phyloP scores from a whole-genome alignment of 2,113 vertebrate species.

The Litocranius walleri region DNA sequence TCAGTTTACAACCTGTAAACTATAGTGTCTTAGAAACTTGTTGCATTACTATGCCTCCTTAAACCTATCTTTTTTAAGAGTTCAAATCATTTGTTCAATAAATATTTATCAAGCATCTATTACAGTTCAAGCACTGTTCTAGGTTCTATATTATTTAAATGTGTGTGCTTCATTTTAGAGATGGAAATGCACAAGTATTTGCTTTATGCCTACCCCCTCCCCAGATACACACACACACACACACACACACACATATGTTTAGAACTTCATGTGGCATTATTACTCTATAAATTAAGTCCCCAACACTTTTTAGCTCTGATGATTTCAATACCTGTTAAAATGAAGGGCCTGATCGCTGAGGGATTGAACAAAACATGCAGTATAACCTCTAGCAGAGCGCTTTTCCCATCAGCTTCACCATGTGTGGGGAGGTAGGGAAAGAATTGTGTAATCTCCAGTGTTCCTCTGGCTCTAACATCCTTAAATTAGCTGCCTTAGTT shows the following conservation, averaged over 20 bases:
- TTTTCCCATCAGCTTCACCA: background rate
- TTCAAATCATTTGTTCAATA: background rate
- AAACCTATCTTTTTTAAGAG: background rate
- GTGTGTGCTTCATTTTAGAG: background rate
- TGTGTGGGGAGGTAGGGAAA: background rate
- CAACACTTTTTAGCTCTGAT: background rate
- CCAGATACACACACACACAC: background rate
- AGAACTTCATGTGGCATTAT: background rate
- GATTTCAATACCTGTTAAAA: background rate
- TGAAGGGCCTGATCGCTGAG: background rate
- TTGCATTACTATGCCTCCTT: background rate
- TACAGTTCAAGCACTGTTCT: background rate
- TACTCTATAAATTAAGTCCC: background rate
- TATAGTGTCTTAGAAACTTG: background rate
- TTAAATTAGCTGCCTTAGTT: background rate
- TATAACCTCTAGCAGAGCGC: background rate
- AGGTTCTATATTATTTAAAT: background rate
- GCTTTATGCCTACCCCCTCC: background rate
- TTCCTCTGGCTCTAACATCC: background rate
- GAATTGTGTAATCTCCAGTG: background rate
- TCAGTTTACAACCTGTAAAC: background rate
- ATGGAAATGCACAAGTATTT: background rate
- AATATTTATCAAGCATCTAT: background rate
- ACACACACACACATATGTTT: no score
- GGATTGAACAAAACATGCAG: background rate